Conservation (phyloP, 2,113 vertebrate species). For the Chloropsis hardwickii region DNA sequence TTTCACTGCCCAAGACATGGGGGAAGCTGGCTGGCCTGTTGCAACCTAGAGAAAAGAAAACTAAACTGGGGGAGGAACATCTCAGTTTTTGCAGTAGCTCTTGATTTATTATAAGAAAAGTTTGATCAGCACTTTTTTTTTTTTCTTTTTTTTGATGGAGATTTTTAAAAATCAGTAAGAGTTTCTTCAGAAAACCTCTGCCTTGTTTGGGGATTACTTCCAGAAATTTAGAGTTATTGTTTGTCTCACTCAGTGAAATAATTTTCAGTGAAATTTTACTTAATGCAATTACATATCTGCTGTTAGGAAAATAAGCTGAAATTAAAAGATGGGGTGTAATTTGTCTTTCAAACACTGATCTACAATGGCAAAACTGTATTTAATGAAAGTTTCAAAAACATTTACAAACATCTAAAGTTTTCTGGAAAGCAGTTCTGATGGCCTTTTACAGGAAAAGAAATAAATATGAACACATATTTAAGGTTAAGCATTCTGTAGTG, state of each 20-base stretch:
- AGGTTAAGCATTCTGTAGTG: background rate
- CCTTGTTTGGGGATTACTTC: background rate
- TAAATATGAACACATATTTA: background rate
- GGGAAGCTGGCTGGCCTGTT: background rate
- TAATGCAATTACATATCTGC: background rate
- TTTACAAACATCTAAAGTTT: background rate
- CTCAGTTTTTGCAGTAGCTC: background rate
- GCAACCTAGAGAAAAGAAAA: background rate
- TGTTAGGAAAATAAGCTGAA: background rate
- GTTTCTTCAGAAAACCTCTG: background rate
- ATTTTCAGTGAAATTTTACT: background rate
- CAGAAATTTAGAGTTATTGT: background rate
- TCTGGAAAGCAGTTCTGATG: background rate
- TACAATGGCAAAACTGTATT: background rate
- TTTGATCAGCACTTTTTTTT: rapidly evolving
- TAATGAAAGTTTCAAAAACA: background rate
- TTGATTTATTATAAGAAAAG: background rate
- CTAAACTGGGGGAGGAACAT: rapidly evolving
- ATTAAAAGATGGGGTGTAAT: background rate
- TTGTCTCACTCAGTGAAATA: background rate
- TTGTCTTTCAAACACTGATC: background rate
- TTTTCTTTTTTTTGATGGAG: rapidly evolving
- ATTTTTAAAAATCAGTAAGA: background rate
- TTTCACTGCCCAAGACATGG: rapidly evolving
- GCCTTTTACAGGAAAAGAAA: background rate